A percentile compares a stretch with the other conserved stretches of the same genome.
Evolutionary conservation across 2,113 vertebrate species (phyloP).

Genomic region (Pionites leucogaster): DNA sequence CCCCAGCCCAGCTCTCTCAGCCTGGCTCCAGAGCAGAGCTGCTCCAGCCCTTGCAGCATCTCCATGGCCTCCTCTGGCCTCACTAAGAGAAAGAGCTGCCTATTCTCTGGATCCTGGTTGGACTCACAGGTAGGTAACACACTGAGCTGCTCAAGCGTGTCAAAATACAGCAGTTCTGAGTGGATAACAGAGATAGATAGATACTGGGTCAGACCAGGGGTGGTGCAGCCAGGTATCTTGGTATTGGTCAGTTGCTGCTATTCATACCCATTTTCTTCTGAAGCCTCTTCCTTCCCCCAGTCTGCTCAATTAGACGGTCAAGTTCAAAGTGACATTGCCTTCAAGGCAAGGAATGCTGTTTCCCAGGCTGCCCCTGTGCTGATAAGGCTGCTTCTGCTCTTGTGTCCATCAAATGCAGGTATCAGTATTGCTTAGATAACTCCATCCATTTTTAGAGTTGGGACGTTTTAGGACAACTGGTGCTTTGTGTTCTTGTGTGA

Average conservation of each 20-base stretch:
- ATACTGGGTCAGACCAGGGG: neutral
- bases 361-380: neutral
- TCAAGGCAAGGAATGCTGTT: neutral
- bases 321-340: neutral
- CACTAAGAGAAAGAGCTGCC: neutral
- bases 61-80: neutral
- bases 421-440: neutral
- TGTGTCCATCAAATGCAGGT: neutral
- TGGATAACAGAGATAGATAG: neutral
- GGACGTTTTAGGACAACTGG: neutral
- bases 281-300: neutral
- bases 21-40: neutral
- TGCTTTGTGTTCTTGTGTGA: neutral
- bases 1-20: neutral
- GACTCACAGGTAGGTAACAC: neutral
- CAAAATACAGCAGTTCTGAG: neutral
- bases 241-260: neutral
- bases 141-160: neutral
- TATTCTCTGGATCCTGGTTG: neutral
- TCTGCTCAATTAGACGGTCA: neutral
- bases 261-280: neutral
- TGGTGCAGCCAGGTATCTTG: neutral
- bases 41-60: neutral
- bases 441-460: neutral
- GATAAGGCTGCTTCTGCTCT: neutral